phyloP scores from a whole-genome alignment of 2,797 vertebrate genomes.

The Miichthys miiuy region DNA sequence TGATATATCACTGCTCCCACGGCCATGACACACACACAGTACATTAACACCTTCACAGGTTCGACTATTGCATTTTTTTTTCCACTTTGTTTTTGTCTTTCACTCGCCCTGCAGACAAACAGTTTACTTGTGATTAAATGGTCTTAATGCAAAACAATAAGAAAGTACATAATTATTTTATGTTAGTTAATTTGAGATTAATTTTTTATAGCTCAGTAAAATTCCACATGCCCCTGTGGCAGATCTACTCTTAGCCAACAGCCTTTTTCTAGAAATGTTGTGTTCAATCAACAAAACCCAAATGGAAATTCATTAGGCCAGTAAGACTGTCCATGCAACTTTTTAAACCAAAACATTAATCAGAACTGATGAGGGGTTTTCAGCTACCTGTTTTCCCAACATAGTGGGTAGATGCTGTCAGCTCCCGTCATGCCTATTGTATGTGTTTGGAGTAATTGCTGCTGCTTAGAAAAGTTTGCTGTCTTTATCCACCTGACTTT shows the following conservation, averaged over 20 bases:
- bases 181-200: not conserved
- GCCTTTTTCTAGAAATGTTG: not conserved
- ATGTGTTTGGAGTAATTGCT: conserved; percentile 48
- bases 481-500: conserved; percentile 36
- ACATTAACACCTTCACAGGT: conserved; percentile 4
- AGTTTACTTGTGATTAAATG: not conserved
- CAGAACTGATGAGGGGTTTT: conserved; percentile 39
- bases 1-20: conserved; percentile 8
- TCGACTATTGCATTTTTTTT: not conserved
- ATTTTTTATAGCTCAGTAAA: not conserved
- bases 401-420: conserved; percentile 8
- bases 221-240: not conserved
- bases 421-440: conserved; percentile 15
- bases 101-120: not conserved
- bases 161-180: not conserved
- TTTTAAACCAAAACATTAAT: conserved; percentile 40
- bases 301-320: conserved; percentile 8
- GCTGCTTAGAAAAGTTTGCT: conserved; percentile 23
- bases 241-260: too few species aligned
- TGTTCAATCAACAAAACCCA: conserved; percentile 3
- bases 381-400: conserved; percentile 40
- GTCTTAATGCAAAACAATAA: not conserved
- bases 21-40: not conserved
- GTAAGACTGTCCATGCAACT: conserved; percentile 5
- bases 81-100: not conserved